Conservation (phyloP, 53 echinoderm and acorn worm genomes). For the Antedon mediterranea region DNA sequence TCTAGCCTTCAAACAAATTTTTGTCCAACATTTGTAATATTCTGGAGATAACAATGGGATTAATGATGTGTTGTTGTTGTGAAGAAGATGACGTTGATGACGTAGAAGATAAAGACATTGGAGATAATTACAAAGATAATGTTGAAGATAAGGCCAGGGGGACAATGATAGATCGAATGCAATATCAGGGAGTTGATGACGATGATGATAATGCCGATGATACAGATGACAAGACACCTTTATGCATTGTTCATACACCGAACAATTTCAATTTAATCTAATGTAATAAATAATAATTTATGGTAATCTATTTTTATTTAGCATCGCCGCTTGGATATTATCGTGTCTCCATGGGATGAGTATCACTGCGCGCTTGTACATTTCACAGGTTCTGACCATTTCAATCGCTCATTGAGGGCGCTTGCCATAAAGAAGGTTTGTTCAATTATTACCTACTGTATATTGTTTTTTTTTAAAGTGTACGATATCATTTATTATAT, state of each 20-base stretch:
- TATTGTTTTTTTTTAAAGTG: not conserved
- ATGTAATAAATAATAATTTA: not conserved
- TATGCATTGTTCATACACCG: not conserved
- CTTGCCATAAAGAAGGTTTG: conserved; percentile 80
- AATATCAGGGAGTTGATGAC: too few relatives aligned
- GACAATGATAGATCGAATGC: too few relatives aligned
- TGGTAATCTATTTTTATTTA: not conserved
- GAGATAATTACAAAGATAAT: too few relatives aligned
- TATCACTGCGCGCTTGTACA: conserved; percentile 85
- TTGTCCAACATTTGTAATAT: too few relatives aligned
- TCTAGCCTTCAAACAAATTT: too few relatives aligned
- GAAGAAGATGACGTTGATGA: not conserved
- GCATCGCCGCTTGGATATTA: conserved; percentile 83
- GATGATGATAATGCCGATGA: not conserved
- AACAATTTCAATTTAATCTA: too few relatives aligned
- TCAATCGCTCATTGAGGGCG: conserved; percentile 80
- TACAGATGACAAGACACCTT: not conserved
- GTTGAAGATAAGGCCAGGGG: too few relatives aligned
- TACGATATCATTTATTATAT: too few relatives aligned
- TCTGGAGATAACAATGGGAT: too few relatives aligned
- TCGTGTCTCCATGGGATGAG: conserved; percentile 67
- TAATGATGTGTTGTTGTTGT: too few relatives aligned
- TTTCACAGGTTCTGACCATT: conserved; percentile 92
- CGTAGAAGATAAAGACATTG: too few relatives aligned
- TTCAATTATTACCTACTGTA: not conserved